Evolutionary conservation across 2,113 vertebrate species (phyloP).

Genomic region (Parotia lawesii): DNA sequence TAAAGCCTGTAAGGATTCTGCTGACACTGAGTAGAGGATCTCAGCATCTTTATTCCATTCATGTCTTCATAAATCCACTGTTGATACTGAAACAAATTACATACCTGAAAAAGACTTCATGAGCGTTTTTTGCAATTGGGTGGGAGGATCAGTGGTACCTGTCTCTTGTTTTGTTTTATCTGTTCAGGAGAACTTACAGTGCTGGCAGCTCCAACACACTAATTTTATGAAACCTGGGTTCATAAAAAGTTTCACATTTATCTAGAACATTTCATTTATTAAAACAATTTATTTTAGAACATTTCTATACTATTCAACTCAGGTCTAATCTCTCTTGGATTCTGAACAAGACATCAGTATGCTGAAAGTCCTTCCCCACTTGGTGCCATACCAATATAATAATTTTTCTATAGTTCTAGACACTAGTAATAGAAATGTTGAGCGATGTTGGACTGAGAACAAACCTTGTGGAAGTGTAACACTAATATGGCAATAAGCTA

Average conservation of each 20-base stretch:
- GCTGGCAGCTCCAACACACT: not conserved
- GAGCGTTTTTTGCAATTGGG: not conserved
- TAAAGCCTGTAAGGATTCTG: not conserved
- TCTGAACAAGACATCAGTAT: not conserved
- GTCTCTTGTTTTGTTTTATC: not conserved
- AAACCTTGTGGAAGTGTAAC: not conserved
- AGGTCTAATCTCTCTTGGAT: not conserved
- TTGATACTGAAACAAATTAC: not conserved
- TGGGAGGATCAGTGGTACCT: not conserved
- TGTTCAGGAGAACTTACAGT: not conserved
- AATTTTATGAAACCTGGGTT: not conserved
- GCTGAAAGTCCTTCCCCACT: not conserved
- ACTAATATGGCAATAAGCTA: not conserved
- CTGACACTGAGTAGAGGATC: not conserved
- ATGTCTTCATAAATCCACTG: not conserved
- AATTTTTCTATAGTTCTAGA: not conserved
- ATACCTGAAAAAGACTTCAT: not conserved
- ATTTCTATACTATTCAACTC: not conserved
- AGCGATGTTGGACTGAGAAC: not conserved
- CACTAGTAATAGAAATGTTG: not conserved
- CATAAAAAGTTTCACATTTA: not conserved
- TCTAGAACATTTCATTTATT: not conserved
- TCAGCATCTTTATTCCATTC: not conserved
- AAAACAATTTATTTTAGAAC: not conserved
- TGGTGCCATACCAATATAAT: not conserved